Conservation (phyloP, 2,888 invertebrate species). For the Lacanobia oleracea region DNA sequence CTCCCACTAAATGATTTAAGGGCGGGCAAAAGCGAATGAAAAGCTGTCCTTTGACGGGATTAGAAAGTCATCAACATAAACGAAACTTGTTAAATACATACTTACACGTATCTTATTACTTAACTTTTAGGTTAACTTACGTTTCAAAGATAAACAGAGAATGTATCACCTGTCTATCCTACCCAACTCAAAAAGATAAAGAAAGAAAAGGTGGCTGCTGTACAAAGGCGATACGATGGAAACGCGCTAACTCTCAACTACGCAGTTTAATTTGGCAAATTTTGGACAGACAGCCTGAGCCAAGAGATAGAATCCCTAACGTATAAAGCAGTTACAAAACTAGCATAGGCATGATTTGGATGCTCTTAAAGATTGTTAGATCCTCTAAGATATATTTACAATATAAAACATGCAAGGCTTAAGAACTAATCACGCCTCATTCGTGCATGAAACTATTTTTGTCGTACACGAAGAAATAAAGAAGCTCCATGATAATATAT, state of each 20-base stretch:
- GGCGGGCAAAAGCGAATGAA: conserved; percentile 1
- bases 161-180: conserved; percentile 12
- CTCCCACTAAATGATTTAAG: conserved; percentile 13
- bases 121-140: neutral
- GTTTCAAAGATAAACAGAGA: conserved; percentile 18
- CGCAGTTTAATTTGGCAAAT: conserved; percentile 35
- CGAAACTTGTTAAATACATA: neutral
- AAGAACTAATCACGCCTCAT: neutral
- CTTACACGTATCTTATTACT: neutral
- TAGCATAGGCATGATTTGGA: neutral
- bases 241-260: conserved; percentile 25
- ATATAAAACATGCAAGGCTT: neutral
- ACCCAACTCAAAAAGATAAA: conserved; percentile 41
- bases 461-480: conserved; percentile 10
- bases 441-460: conserved; percentile 1
- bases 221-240: conserved; percentile 28
- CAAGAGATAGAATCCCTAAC: conserved; percentile 14
- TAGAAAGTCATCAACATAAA: conserved; percentile 37
- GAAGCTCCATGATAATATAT: conserved; percentile 29
- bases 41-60: conserved; percentile 22
- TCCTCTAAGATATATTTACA: neutral
- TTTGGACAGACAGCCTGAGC: conserved; percentile 9
- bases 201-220: conserved; percentile 30
- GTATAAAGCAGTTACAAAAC: neutral
- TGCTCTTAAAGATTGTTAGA: neutral